Evolutionary conservation across 2,888 invertebrate species (phyloP), one percentile per base, ranked within the genome.

Genomic region (Campoplex nolae): DNA sequence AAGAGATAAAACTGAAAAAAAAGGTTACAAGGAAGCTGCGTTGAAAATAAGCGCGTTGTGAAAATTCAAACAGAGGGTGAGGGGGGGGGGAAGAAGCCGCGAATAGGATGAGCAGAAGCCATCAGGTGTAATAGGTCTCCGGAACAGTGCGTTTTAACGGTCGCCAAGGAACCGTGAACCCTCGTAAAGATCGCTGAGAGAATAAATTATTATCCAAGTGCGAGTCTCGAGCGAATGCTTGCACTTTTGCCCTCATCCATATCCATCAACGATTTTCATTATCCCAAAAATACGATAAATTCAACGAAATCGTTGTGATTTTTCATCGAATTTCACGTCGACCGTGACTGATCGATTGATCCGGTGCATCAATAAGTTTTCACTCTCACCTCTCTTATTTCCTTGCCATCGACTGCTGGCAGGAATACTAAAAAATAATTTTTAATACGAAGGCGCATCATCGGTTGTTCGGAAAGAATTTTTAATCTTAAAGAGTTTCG

Each of bases 331-430:
- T 45, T 38, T 38, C 0, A 70, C 71, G 11, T 38, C 54, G 23
- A 83, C 75, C 83, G 79, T 86, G 83, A 83, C 85, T 42, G 79
- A 86, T 86, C 62, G 74, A 78, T 85, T 68, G 48, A 67, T 48
- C 0, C 76, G 65, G 62, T 32, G 32, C 23, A 48, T 6, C 48
- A 38, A 67, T 35, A 18, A 13, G n/a, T 74, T 86, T 80, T 77
- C 67, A 65, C 32, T 48, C 48, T 38, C 45, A 28, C 28, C 62
- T 65, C 23, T 38, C 38, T 23, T 68, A 58, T 74, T 48, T 32
- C 32, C 16, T 73, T 35, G 16, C 7, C 3, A 28, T 13, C 48
- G 11, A 54, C 51, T 51, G 18, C 54, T 11, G n/a, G n/a, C 38
- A 1, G n/a, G 7, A n/a, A 23, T 38, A 11, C 42, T 42, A 23